A percentile compares a stretch with the other conserved stretches of the same genome.
Evolutionary conservation across 2,888 invertebrate genomes (phyloP).

Genomic region (Ormyrus thymus): DNA sequence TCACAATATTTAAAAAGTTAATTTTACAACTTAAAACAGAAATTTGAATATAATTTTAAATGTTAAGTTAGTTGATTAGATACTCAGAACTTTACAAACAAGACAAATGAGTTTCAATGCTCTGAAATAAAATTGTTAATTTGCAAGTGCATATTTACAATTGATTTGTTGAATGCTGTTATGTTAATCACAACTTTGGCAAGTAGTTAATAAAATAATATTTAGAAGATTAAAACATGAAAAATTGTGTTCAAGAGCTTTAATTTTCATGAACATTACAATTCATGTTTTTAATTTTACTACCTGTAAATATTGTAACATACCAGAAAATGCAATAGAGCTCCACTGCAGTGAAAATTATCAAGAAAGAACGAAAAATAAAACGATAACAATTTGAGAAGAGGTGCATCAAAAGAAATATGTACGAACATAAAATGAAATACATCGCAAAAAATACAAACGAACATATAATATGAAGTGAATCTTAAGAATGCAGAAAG

Average conservation of each 20-base stretch:
- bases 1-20: too few relatives aligned
- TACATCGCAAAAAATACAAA: constrained; percentile 68
- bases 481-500: constrained; percentile 58
- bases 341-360: constrained; percentile 23
- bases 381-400: constrained; percentile 54
- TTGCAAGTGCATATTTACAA: too few relatives aligned
- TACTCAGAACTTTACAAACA: too few relatives aligned
- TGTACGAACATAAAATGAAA: constrained; percentile 51
- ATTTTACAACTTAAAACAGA: too few relatives aligned
- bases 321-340: constrained; percentile 13
- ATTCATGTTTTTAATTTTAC: constrained; percentile 13
- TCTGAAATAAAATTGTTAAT: too few relatives aligned
- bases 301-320: constrained; percentile 11
- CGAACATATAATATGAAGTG: constrained; percentile 67
- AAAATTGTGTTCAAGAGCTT: neutral
- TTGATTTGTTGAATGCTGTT: neutral
- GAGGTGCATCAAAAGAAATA: constrained; percentile 51
- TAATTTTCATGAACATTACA: neutral
- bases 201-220: constrained; percentile 3
- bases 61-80: too few relatives aligned
- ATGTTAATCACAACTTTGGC: neutral
- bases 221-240: neutral
- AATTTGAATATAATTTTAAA: too few relatives aligned
- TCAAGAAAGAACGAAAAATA: constrained; percentile 48
- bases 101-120: too few relatives aligned